These are phyloP conservation scores for Moxostoma hubbsi DNA, from an alignment of 2,797 vertebrate genomes.

Conservation along the genomic window DNA sequence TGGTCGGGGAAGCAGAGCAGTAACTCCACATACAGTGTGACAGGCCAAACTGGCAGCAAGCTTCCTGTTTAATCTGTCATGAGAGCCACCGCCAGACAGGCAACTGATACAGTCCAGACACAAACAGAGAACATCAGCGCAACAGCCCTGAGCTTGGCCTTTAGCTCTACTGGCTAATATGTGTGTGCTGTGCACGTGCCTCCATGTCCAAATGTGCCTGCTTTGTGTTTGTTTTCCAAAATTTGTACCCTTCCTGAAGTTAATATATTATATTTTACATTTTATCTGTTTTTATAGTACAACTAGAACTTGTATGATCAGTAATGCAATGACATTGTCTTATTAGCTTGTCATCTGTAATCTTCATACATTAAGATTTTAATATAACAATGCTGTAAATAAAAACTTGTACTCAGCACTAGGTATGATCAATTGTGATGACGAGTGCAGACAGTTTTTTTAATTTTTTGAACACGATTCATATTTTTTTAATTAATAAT, in stretches of 20 bases:
- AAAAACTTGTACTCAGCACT: too few relatives aligned
- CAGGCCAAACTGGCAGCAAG: slow-evolving; percentile 43
- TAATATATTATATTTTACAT: not conserved
- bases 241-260: not conserved
- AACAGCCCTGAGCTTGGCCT: slow-evolving; percentile 12
- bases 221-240: not conserved
- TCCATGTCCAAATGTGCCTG: not conserved
- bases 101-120: slow-evolving; percentile 8
- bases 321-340: not conserved
- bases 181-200: not conserved
- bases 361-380: too few relatives aligned
- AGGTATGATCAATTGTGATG: too few relatives aligned
- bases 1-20: slow-evolving; percentile 31
- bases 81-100: slow-evolving; percentile 22
- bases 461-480: too few relatives aligned
- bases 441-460: too few relatives aligned
- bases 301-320: too few relatives aligned
- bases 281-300: too few relatives aligned
- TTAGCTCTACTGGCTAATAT: not conserved
- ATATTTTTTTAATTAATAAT: too few relatives aligned
- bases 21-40: slow-evolving; percentile 32
- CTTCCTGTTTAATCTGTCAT: slow-evolving; percentile 51
- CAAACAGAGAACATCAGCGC: slow-evolving; percentile 11
- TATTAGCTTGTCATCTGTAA: too few relatives aligned
- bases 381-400: too few relatives aligned